Evolutionary conservation across 2,113 vertebrate genomes (phyloP).

Genomic region (Picathartes gymnocephalus): DNA sequence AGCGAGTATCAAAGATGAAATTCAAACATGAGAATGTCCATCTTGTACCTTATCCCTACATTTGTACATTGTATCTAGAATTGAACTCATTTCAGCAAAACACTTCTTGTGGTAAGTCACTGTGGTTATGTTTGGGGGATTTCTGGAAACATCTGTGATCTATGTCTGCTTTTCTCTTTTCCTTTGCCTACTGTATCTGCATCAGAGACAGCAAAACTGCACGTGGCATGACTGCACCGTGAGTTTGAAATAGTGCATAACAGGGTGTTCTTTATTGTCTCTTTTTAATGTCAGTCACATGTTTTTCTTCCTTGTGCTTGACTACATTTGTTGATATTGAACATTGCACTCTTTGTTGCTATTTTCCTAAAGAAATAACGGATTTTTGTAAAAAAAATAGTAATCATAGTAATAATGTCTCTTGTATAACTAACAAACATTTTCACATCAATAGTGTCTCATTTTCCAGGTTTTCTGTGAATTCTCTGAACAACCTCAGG

Average conservation of each 20-base stretch:
- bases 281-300: background rate
- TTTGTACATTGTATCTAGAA: conserved; percentile 11
- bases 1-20: conserved; percentile 26
- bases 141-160: background rate
- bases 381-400: background rate
- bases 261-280: background rate
- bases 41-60: conserved; percentile 29
- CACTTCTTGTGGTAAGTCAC: background rate
- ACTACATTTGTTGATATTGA: background rate
- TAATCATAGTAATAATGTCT: background rate
- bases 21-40: background rate
- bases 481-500: background rate
- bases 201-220: background rate
- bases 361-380: background rate
- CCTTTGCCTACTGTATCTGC: background rate
- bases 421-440: background rate
- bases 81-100: background rate
- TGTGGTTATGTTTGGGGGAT: background rate
- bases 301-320: background rate
- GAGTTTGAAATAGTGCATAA: background rate
- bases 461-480: background rate
- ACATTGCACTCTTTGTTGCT: background rate
- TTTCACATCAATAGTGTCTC: background rate
- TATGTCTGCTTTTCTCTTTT: background rate
- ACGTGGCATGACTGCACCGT: rapidly evolving